Base-by-base conservation (phyloP, 2,113 vertebrate species). In the Cricetomys ansorgei region DNA sequence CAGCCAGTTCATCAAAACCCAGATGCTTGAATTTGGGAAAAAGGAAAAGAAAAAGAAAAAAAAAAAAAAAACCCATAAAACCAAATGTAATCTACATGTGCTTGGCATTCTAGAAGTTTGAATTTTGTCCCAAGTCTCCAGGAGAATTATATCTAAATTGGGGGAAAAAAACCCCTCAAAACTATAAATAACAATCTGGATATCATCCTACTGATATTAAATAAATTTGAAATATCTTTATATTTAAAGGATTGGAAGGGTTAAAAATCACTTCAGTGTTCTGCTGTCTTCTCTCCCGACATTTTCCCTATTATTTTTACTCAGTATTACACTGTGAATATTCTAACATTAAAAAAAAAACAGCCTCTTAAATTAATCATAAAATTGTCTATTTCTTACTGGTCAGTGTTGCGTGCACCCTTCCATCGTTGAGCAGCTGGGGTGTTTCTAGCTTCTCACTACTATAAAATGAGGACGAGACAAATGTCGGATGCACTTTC, bases 151-250 rank as follows among this genome's bases (percentile, higher is more conserved):
- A 19, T 48, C 76, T 85, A 79, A 93, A 85, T 64, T 43, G 7
- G 94, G 43, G 34, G 34, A n/a, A 81, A 89, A 87, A 10, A 16
- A 16, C 77, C 5, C 80, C 40, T 93, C 15, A 91, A 84, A 55
- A 70, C 85, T 15, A 45, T 67, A 45, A 65, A 55, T 48, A 48
- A 12, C 53, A 27, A 87, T 67, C 57, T 29, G 72, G 17, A 65
- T 72, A 57, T 87, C 45, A 48, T 76, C 57, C 50, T 73, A 85
- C 40, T 59, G n/a, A 72, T 31, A 67, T 43, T 77, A 94, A 92
- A 37, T 72, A 83, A 29, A 90, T 43, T 55, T 79, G 80, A 86
- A 93, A 96, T 67, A 50, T n/a, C n/a, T n/a, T n/a, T n/a, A n/a
- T n/a, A n/a, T 45, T 19, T 72, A 94, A 70, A 17, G n/a, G 29